Evolutionary conservation across 2,888 invertebrate genomes (phyloP).

Genomic region (Opisthograptis luteolata): DNA sequence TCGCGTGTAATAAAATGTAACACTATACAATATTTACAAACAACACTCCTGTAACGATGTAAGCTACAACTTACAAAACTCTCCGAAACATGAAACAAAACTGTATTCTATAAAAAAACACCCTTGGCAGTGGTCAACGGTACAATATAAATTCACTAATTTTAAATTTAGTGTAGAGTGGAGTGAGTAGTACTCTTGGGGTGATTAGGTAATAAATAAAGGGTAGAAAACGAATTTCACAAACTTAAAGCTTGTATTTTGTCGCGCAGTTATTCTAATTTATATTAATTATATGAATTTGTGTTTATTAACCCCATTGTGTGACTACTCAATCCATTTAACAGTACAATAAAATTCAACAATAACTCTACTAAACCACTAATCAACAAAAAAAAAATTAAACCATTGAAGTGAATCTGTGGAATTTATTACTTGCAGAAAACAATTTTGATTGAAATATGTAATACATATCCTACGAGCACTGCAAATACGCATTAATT

Average conservation of each 20-base stretch:
- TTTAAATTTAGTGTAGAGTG: neutral
- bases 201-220: neutral
- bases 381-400: neutral
- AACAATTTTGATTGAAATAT: neutral
- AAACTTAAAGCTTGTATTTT: too few relatives aligned
- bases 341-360: neutral
- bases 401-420: neutral
- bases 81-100: slow-evolving; percentile 51
- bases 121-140: slow-evolving; percentile 45
- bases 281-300: too few relatives aligned
- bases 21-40: slow-evolving; percentile 72
- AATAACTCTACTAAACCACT: neutral
- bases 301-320: neutral
- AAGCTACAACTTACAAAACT: slow-evolving; percentile 47
- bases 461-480: neutral
- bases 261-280: neutral
- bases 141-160: slow-evolving; percentile 3
- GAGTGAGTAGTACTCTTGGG: neutral
- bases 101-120: slow-evolving; percentile 49
- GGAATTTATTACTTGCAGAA: neutral
- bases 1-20: slow-evolving; percentile 62
- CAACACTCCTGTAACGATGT: slow-evolving; percentile 30
- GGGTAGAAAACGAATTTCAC: too few relatives aligned
- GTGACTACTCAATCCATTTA: too few relatives aligned
- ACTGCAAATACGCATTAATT: neutral